Evolutionary conservation across 2,113 vertebrate genomes (phyloP), one percentile per base, ranked within the genome.

Genomic region (Danio rerio): DNA sequence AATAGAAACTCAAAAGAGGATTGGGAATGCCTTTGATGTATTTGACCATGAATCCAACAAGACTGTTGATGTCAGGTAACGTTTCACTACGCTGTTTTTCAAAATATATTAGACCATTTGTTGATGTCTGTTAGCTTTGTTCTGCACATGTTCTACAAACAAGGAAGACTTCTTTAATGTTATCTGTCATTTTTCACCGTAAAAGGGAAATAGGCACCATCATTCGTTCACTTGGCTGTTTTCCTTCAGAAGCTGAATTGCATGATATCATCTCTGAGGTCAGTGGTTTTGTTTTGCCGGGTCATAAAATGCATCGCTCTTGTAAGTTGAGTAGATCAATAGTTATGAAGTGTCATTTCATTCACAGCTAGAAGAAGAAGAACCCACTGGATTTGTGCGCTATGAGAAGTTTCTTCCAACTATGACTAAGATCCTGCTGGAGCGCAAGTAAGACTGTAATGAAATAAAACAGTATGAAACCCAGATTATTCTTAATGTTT

Each of bases 41-140:
- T 99, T 99, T 93, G 98, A 99, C 90, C 93, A 94, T 21, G 92
- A 96, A 68, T 82, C 78, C 0, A 95, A 95, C 91, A 93, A 95
- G 88, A 97, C 95, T 31, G 97, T 97, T 89, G 95, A 98, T 89
- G 94, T 95, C 87, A 94, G 97, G 98, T 99, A 92, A 93, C 93
- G 11, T 31, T 58, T 53, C 21, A 52, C n/a, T 59, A 18, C 58
- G 11, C 5, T 59, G 13, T 6, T 59, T 6, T 59, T 13, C 16
- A 16, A 1, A 59, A 7, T 59, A 15, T 11, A 59, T n/a, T 59
- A 15, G 13, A 6, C 58, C 3, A 31, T 31, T 31, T 31, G 31
- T 45, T 15, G 16, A 13, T 40, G 6, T 45, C 7, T 5, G 40
- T 7, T 52, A 21, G 6, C 16, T 55, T 18, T 7, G 15, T 61